A percentile compares a stretch with the other conserved stretches of the same genome.
phyloP scores from a whole-genome alignment of 2,113 vertebrate species.

The Grus americana region DNA sequence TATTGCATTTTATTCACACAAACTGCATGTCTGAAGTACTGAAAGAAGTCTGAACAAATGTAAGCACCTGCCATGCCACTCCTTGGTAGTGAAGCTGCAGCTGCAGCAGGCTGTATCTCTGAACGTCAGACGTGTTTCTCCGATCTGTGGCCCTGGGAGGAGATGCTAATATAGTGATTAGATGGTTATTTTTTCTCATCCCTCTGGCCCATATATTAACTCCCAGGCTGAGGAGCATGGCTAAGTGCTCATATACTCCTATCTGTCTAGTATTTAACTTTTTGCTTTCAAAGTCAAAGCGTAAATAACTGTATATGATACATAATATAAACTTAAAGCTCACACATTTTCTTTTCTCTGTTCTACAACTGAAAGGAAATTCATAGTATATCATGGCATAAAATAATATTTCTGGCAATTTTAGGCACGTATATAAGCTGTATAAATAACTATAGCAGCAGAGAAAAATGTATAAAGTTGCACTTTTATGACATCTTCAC shows the following conservation, averaged over 20 bases:
- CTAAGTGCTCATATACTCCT: not conserved
- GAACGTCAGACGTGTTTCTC: not conserved
- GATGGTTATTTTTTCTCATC: not conserved
- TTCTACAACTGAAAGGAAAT: constrained; percentile 10
- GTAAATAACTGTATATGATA: not conserved
- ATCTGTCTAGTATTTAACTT: not conserved
- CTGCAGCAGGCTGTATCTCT: not conserved
- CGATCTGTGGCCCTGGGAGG: not conserved
- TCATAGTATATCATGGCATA: constrained; percentile 31
- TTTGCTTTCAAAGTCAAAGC: not conserved
- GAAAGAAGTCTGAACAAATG: not conserved
- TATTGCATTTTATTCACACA: not conserved
- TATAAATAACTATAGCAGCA: constrained; percentile 68
- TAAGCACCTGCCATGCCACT: not conserved
- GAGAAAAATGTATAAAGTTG: constrained; percentile 54
- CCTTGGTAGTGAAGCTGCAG: not conserved
- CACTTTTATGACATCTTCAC: constrained; percentile 74
- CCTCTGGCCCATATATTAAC: not conserved
- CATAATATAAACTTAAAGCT: constrained; percentile 22
- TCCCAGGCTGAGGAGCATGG: not conserved
- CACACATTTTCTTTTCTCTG: constrained; percentile 14
- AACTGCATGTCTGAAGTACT: not conserved
- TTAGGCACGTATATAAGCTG: constrained; percentile 25
- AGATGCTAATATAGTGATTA: not conserved
- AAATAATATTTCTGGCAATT: constrained; percentile 57